A percentile compares a stretch with the other conserved stretches of the same genome.
Evolutionary conservation across 2,888 invertebrate genomes (phyloP).

Genomic region (Allygus modestus): DNA sequence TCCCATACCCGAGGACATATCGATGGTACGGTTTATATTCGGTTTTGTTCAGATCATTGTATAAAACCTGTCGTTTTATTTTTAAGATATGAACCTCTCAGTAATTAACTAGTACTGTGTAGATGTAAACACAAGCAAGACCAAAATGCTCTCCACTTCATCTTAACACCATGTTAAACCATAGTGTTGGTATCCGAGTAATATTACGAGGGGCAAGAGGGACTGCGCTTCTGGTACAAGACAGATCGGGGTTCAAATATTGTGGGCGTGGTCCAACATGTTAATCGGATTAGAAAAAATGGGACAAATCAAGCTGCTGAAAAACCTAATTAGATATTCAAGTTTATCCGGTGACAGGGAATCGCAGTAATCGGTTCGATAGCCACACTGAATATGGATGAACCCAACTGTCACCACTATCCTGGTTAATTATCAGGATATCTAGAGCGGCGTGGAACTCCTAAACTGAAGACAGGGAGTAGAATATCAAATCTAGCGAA

Average conservation of each 20-base stretch:
- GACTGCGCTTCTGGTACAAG: background rate
- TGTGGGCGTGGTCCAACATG: constrained; percentile 15
- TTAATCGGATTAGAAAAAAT: constrained; percentile 24
- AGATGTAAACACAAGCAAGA: no score
- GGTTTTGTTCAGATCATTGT: no score
- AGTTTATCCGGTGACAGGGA: constrained; percentile 5
- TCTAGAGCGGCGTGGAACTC: background rate
- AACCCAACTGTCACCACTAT: background rate
- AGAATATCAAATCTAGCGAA: background rate
- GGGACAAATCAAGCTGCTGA: constrained; percentile 11
- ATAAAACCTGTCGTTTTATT: no score
- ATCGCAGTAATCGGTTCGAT: background rate
- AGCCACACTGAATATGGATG: constrained; percentile 8
- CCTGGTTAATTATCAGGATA: background rate
- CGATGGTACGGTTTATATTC: no score
- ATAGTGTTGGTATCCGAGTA: background rate
- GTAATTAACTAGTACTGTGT: no score
- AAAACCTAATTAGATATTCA: constrained; percentile 15
- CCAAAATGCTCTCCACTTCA: no score
- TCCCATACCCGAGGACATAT: no score
- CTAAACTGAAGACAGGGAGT: background rate
- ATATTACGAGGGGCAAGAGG: background rate
- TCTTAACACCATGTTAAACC: no score
- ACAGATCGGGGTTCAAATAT: background rate
- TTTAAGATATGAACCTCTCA: no score